Conservation (phyloP, 1,140 invertebrate species). For the Portunus trituberculatus region DNA sequence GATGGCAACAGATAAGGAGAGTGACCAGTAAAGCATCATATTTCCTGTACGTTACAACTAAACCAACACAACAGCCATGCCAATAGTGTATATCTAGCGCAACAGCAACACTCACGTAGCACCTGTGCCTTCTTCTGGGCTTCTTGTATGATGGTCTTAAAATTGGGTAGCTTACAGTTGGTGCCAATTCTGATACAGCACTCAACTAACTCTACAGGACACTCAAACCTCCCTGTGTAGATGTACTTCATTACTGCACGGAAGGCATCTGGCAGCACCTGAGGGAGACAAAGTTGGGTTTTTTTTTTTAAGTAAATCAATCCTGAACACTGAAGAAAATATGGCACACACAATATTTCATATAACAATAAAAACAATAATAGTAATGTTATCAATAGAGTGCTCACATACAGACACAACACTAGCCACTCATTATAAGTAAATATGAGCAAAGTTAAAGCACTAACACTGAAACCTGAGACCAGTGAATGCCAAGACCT, state of each 20-base stretch:
- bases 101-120: slow-evolving; percentile 80
- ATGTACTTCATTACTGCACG: slow-evolving; percentile 81
- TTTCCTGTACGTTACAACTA: background rate
- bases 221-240: slow-evolving; percentile 81
- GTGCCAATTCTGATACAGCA: slow-evolving; percentile 80
- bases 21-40: too few relatives aligned
- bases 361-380: background rate
- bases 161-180: slow-evolving; percentile 80
- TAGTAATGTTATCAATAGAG: background rate
- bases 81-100: background rate
- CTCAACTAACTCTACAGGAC: slow-evolving; percentile 80
- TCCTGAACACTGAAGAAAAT: background rate
- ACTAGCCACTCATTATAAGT: too few relatives aligned
- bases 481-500: too few relatives aligned
- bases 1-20: too few relatives aligned
- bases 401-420: too few relatives aligned
- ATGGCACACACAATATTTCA: too few relatives aligned
- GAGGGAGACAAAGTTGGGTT: background rate
- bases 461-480: too few relatives aligned
- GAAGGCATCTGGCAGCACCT: slow-evolving; percentile 81
- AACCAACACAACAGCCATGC: background rate
- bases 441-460: too few relatives aligned
- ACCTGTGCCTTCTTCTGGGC: slow-evolving; percentile 79
- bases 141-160: slow-evolving; percentile 80
- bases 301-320: background rate